Conservation (phyloP, 2,113 vertebrate genomes). For the Chloebia gouldiae region DNA sequence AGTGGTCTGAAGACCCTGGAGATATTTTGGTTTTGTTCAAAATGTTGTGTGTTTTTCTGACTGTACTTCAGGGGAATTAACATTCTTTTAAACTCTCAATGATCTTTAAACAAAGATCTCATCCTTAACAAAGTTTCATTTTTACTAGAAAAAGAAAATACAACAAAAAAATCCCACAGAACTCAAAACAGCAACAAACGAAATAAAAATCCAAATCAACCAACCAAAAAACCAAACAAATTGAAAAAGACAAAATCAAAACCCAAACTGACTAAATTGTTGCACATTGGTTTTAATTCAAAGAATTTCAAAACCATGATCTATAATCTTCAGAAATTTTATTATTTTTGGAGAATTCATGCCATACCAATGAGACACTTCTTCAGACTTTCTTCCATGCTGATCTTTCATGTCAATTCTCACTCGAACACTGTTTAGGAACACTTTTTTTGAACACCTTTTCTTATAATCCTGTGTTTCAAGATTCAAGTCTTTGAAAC, state of each 20-base stretch:
- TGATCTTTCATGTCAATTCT: not conserved
- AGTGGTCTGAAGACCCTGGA: not conserved
- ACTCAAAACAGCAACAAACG: not conserved
- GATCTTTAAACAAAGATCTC: not conserved
- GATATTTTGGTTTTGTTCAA: not conserved
- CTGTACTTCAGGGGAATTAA: accelerated
- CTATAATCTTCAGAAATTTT: not conserved
- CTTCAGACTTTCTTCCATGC: not conserved
- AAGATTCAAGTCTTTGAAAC: not conserved
- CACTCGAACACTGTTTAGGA: not conserved
- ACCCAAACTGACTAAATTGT: accelerated
- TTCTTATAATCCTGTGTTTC: not conserved
- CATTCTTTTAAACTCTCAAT: not conserved
- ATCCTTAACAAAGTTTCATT: not conserved
- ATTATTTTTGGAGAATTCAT: not conserved
- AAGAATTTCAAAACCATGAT: not conserved
- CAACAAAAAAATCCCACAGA: not conserved
- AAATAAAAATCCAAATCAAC: not conserved
- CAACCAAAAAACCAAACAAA: not conserved
- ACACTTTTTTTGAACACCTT: not conserved
- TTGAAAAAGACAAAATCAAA: not conserved
- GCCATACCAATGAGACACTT: not conserved
- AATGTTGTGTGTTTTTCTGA: not conserved
- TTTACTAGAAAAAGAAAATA: not conserved
- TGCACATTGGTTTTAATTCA: not conserved